Conservation (phyloP, 2,797 vertebrate genomes). For the Anolis apletophallus region DNA sequence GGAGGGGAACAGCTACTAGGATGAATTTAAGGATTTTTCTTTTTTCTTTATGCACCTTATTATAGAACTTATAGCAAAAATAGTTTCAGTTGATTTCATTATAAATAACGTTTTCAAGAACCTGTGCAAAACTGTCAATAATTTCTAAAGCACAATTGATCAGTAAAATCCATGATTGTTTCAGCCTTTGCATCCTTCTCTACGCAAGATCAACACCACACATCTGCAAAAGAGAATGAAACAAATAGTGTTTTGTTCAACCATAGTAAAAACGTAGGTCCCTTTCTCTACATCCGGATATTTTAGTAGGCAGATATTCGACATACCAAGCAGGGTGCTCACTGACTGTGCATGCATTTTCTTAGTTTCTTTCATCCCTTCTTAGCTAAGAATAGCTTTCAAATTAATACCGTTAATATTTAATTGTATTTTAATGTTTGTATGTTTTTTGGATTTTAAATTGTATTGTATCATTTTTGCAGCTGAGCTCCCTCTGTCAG, state of each 20-base stretch:
- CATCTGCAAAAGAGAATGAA: constrained; percentile 79
- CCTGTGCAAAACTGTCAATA: constrained; percentile 94
- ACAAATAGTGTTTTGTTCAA: background rate
- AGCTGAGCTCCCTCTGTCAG: too few species aligned
- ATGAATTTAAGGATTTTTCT: constrained; percentile 90
- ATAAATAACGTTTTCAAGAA: constrained; percentile 93
- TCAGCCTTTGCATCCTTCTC: constrained; percentile 86
- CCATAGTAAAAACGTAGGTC: background rate
- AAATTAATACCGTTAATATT: too few species aligned
- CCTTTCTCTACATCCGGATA: background rate
- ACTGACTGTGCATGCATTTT: background rate
- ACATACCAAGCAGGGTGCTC: constrained; percentile 7
- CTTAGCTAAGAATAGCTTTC: background rate
- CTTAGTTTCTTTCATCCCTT: constrained; percentile 27
- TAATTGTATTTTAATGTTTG: too few species aligned
- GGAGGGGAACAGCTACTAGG: constrained; percentile 87
- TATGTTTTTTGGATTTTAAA: too few species aligned
- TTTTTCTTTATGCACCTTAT: constrained; percentile 88
- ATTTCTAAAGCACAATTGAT: constrained; percentile 92
- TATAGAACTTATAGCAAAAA: constrained; percentile 95
- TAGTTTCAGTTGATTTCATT: constrained; percentile 93
- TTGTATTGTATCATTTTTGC: too few species aligned
- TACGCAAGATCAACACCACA: constrained; percentile 79
- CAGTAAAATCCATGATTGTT: constrained; percentile 94
- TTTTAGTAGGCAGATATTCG: background rate